Evolutionary conservation across 2,113 vertebrate genomes (phyloP).

Genomic region (Scalopus aquaticus): DNA sequence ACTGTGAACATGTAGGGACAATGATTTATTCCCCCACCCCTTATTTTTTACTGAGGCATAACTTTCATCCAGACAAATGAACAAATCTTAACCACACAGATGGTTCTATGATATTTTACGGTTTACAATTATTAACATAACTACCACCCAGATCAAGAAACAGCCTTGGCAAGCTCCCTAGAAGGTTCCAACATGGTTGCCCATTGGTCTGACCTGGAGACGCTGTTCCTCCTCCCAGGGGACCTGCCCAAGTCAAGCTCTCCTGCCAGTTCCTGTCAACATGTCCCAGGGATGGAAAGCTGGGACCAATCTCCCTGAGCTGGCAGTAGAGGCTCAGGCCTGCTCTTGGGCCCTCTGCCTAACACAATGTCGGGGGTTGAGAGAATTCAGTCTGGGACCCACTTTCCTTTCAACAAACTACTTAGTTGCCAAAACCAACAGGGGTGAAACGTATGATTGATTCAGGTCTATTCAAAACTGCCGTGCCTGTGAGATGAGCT

Average conservation of each 20-base stretch:
- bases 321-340: background rate
- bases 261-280: background rate
- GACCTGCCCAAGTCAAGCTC: background rate
- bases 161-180: background rate
- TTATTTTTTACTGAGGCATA: background rate
- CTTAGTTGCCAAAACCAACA: background rate
- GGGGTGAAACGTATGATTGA: background rate
- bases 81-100: background rate
- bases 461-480: background rate
- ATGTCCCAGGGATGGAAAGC: background rate
- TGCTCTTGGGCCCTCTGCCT: background rate
- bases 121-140: background rate
- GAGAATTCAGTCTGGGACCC: background rate
- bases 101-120: background rate
- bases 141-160: background rate
- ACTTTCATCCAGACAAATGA: background rate
- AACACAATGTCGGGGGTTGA: background rate
- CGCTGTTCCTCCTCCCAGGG: background rate
- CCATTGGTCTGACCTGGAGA: background rate
- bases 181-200: background rate
- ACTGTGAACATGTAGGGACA: background rate
- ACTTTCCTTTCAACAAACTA: background rate
- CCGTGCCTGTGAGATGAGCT: background rate
- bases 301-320: too few species aligned
- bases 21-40: background rate